Conservation (phyloP, 2,797 vertebrate species). For the Argyrosomus regius region DNA sequence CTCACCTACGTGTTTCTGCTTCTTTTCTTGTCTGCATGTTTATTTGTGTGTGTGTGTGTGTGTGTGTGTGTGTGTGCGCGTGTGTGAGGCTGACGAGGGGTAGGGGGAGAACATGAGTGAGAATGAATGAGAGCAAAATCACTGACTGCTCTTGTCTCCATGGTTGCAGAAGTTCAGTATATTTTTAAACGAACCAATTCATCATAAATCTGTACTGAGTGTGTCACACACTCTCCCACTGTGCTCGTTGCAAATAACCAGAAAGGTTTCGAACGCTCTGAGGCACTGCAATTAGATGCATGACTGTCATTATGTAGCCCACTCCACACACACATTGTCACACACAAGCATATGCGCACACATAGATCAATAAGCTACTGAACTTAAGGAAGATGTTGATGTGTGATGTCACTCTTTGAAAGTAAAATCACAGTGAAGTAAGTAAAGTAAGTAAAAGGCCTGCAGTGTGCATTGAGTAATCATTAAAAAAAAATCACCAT, state of each 20-base stretch:
- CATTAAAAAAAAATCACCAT: neutral
- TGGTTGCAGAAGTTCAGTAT: conserved; percentile 51
- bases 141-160: conserved; percentile 32
- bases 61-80: neutral
- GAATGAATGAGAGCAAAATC: conserved; percentile 36
- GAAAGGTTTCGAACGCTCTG: conserved; percentile 33
- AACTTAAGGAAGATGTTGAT: conserved; percentile 3
- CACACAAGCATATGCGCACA: neutral
- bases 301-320: conserved; percentile 36
- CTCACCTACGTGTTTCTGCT: conserved; percentile 15
- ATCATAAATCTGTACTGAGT: conserved; percentile 44
- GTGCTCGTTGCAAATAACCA: conserved; percentile 30
- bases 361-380: conserved; percentile 31
- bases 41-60: neutral
- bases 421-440: conserved; percentile 13
- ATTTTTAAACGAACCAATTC: conserved; percentile 56
- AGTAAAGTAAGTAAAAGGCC: too few species aligned
- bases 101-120: conserved; percentile 24
- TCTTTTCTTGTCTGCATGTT: conserved; percentile 28
- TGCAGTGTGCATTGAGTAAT: neutral
- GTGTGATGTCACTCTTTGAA: neutral
- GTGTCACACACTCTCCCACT: conserved; percentile 40
- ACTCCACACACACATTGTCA: conserved; percentile 9
- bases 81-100: conserved; percentile 22
- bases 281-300: conserved; percentile 51